Percentiles rank a stretch among this genome's conserved stretches.
phyloP scores from a whole-genome alignment of 2,888 invertebrate genomes.

The Punctoribates punctum region DNA sequence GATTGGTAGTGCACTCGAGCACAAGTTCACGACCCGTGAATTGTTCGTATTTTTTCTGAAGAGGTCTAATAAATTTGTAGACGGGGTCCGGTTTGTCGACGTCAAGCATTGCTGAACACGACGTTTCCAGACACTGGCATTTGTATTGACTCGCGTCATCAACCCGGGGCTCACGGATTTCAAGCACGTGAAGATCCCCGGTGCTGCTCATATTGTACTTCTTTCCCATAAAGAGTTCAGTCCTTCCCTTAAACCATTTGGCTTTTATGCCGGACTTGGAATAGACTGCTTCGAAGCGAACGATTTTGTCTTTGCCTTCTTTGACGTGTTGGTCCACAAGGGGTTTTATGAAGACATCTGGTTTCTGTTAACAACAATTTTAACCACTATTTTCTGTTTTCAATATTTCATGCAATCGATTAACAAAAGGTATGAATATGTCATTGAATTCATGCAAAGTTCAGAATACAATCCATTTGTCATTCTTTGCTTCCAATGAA shows the following conservation, averaged over 20 bases:
- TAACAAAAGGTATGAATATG: neutral
- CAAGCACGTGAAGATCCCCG: slow-evolving; percentile 82
- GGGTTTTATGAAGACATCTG: slow-evolving; percentile 88
- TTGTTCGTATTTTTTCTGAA: slow-evolving; percentile 83
- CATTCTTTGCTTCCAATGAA: too few species aligned
- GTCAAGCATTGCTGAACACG: slow-evolving; percentile 83
- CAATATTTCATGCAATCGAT: neutral
- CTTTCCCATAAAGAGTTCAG: slow-evolving; percentile 92
- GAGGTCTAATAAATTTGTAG: slow-evolving; percentile 83
- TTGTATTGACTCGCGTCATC: slow-evolving; percentile 97
- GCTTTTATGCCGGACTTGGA: slow-evolving; percentile 67
- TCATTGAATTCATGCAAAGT: slow-evolving; percentile 1
- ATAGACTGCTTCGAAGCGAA: slow-evolving; percentile 87
- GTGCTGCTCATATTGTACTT: slow-evolving; percentile 95
- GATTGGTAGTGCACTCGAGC: slow-evolving; percentile 90
- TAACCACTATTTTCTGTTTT: neutral
- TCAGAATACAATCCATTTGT: neutral
- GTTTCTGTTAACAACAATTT: slow-evolving; percentile 64
- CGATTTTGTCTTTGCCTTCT: slow-evolving; percentile 94
- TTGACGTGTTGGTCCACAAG: slow-evolving; percentile 88
- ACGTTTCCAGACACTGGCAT: slow-evolving; percentile 85
- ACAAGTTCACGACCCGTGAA: slow-evolving; percentile 83
- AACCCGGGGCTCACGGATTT: slow-evolving; percentile 83
- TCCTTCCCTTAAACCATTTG: slow-evolving; percentile 67
- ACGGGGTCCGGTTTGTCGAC: slow-evolving; percentile 95